A percentile compares a stretch with the other conserved stretches of the same genome.
Evolutionary conservation across 2,113 vertebrate genomes (phyloP).

Genomic region (Callorhinus ursinus): DNA sequence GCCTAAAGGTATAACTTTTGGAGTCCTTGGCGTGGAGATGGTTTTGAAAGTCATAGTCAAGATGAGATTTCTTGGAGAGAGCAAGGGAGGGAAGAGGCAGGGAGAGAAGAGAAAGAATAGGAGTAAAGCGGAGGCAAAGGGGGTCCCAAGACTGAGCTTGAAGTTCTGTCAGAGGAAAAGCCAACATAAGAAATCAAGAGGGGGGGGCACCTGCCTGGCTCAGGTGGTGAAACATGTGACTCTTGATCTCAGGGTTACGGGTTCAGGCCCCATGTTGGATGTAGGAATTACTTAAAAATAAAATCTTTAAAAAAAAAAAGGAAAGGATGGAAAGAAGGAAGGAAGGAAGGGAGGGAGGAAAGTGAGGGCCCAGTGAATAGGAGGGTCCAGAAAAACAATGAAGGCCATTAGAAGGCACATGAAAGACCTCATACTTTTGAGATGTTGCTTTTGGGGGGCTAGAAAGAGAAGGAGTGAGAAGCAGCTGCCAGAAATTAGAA

Average conservation of each 20-base stretch:
- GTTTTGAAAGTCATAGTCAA: background rate
- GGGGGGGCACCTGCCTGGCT: background rate
- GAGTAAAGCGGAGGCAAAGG: background rate
- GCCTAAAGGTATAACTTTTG: background rate
- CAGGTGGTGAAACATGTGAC: background rate
- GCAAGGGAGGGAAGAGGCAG: background rate
- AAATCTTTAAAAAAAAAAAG: background rate
- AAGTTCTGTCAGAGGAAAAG: background rate
- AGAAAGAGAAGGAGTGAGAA: background rate
- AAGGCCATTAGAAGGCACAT: background rate
- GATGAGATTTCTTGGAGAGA: background rate
- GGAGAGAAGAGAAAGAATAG: background rate
- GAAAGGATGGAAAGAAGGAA: too few species aligned
- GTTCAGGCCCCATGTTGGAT: background rate
- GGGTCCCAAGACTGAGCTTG: too few species aligned
- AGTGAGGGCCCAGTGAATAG: background rate
- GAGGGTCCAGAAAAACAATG: background rate
- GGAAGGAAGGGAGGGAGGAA: too few species aligned
- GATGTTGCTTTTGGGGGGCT: background rate
- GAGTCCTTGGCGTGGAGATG: background rate
- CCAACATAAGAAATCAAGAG: background rate
- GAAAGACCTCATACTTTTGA: background rate
- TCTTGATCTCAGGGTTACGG: background rate
- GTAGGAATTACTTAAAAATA: background rate
- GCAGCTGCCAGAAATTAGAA: background rate